Base-by-base conservation (phyloP, 2,113 vertebrate species). In the Saccopteryx bilineata region DNA sequence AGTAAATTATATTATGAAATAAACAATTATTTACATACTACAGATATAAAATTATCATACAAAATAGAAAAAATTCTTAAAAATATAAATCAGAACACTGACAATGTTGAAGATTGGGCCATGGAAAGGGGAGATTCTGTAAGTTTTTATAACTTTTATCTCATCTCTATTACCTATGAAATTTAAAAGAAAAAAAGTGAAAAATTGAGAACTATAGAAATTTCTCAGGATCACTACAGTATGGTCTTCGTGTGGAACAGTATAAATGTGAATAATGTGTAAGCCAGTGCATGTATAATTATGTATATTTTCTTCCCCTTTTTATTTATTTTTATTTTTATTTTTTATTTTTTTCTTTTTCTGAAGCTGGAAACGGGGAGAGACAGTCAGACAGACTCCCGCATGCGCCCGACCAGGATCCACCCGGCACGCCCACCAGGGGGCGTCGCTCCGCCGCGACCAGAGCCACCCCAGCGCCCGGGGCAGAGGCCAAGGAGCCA, bases 101-200 rank as follows among this genome's bases (percentile, higher is more conserved):
- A 63, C 78, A 71, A 65, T 65, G 9, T 31, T 71, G 15, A 75
- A 39, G 9, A 69, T 75, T 46, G 9, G 26, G 58, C 39, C 2
- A 91, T 18, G 5, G 39, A 46, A 5, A 72, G 15, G 5, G 23
- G 0, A 0, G 18, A 39, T 39, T 83, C 54, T 71, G 9, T 50
- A 91, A 50, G 39, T 18, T 31, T 76, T 58, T 80, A 14, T 56
- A 5, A 23, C 9, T 65, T 72, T 81, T 88, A 61, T 56, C 15
- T 56, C 18, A 72, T 24, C 1, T 24, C 13, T 46, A 68, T 24
- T 78, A 5, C 4, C 63, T 68, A 11, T 71, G 13, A 61, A 69
- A 79, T 65, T 83, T 83, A 24, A 87, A 78, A 90, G 28, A 61
- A 52, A 90, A 82, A 82, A 61, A 15, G 54, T 15, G n/a, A 76